Evolutionary conservation across 1,140 invertebrate genomes (phyloP).

Genomic region (Globodera ellingtonae): DNA sequence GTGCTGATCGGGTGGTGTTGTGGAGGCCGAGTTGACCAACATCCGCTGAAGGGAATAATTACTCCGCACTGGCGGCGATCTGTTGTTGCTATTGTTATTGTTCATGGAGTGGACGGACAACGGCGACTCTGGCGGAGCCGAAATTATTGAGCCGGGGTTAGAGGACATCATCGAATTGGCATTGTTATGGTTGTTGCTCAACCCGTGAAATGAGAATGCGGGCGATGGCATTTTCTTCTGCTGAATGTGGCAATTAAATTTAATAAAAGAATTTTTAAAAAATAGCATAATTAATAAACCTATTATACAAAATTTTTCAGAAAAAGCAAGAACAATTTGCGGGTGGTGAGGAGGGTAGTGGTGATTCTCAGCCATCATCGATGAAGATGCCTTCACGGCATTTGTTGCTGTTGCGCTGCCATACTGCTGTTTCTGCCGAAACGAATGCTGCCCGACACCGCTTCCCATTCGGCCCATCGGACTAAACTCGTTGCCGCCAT

Average conservation of each 20-base stretch:
- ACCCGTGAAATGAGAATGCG: conserved; percentile 1
- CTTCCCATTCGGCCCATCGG: not conserved
- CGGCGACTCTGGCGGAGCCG: conserved; percentile 26
- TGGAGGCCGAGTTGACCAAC: conserved; percentile 10
- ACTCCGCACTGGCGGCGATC: conserved; percentile 7
- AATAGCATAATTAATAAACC: no score
- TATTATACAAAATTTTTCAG: no score
- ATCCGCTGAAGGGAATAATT: conserved; percentile 8
- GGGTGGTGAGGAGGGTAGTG: not conserved
- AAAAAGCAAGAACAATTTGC: not conserved
- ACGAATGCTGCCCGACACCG: not conserved
- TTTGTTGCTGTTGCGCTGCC: not conserved
- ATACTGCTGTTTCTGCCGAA: not conserved
- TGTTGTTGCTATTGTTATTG: conserved; percentile 4
- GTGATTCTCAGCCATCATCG: conserved; percentile 1
- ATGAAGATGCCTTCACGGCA: not conserved
- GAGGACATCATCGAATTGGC: conserved; percentile 7
- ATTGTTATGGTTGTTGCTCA: not conserved
- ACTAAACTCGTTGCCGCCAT: not conserved
- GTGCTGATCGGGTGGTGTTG: conserved; percentile 15
- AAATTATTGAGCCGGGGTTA: conserved; percentile 33
- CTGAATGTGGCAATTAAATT: not conserved
- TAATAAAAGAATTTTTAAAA: no score
- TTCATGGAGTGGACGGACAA: conserved; percentile 11
- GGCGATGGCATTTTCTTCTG: conserved; percentile 13